phyloP scores from a whole-genome alignment of 1,140 invertebrate species.

The Nautilus pompilius region DNA sequence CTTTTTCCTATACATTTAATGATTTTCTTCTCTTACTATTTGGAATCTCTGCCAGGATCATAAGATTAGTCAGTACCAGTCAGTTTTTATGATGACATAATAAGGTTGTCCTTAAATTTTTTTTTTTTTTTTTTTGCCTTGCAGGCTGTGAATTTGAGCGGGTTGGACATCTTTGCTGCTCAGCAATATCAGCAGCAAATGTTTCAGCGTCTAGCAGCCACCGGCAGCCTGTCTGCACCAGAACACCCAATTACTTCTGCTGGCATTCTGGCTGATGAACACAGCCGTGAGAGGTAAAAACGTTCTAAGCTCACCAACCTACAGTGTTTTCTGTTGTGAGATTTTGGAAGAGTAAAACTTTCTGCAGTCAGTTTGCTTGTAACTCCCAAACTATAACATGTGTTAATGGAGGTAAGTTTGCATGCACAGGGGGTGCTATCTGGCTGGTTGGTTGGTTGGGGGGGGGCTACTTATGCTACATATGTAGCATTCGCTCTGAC shows the following conservation, averaged over 20 bases:
- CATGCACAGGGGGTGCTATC: too few species aligned
- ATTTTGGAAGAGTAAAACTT: too few species aligned
- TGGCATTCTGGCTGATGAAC: background rate
- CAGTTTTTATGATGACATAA: background rate
- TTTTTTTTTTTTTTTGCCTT: slow-evolving; percentile 13
- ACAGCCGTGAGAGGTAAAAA: background rate
- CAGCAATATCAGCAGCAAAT: slow-evolving; percentile 31
- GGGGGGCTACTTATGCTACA: too few species aligned
- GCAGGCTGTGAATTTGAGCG: slow-evolving; percentile 37
- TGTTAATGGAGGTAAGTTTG: too few species aligned
- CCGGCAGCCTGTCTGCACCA: background rate
- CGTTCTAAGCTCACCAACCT: too few species aligned
- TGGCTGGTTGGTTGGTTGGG: too few species aligned
- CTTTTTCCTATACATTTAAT: too few species aligned
- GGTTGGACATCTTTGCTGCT: slow-evolving; percentile 39
- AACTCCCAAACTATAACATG: too few species aligned
- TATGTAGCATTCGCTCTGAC: too few species aligned
- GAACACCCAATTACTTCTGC: background rate
- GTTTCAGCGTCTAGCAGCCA: slow-evolving; percentile 1
- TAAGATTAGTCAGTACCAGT: background rate
- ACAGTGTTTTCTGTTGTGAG: too few species aligned
- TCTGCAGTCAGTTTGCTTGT: too few species aligned
- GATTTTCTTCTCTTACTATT: too few species aligned
- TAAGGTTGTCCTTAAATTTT: background rate
- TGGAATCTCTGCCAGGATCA: background rate